phyloP scores from a whole-genome alignment of 2,888 invertebrate genomes.

The Alloscopus bannaensis region DNA sequence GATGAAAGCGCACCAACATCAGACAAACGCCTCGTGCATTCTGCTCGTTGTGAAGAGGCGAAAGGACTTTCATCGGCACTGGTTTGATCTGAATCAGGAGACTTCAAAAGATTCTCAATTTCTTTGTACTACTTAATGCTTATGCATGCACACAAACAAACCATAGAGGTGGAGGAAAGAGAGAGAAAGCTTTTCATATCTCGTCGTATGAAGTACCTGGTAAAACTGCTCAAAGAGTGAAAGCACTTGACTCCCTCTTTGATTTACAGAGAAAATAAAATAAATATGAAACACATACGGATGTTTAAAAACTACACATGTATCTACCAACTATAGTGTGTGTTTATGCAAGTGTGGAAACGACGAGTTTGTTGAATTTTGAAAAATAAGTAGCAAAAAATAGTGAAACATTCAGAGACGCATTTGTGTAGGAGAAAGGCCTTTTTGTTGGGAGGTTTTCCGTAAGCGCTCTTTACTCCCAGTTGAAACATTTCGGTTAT shows the following conservation, averaged over 20 bases:
- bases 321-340: too few relatives aligned
- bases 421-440: too few relatives aligned
- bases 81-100: constrained; percentile 70
- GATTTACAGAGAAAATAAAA: constrained; percentile 56
- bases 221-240: constrained; percentile 58
- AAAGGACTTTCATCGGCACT: constrained; percentile 61
- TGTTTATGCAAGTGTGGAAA: too few relatives aligned
- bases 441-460: too few relatives aligned
- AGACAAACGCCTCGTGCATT: constrained; percentile 29
- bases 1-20: constrained; percentile 22
- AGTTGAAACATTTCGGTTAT: too few relatives aligned
- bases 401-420: too few relatives aligned
- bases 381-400: neutral
- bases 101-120: constrained; percentile 68
- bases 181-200: constrained; percentile 56
- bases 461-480: too few relatives aligned
- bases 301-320: neutral
- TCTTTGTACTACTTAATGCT: constrained; percentile 62
- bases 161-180: too few relatives aligned
- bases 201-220: constrained; percentile 47
- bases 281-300: constrained; percentile 41
- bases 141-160: constrained; percentile 61
- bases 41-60: constrained; percentile 51
- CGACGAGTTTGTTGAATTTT: neutral
- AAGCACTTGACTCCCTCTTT: constrained; percentile 57